Evolutionary conservation across 2,888 invertebrate genomes (phyloP).

Genomic region (Mechanitis mazaeus): DNA sequence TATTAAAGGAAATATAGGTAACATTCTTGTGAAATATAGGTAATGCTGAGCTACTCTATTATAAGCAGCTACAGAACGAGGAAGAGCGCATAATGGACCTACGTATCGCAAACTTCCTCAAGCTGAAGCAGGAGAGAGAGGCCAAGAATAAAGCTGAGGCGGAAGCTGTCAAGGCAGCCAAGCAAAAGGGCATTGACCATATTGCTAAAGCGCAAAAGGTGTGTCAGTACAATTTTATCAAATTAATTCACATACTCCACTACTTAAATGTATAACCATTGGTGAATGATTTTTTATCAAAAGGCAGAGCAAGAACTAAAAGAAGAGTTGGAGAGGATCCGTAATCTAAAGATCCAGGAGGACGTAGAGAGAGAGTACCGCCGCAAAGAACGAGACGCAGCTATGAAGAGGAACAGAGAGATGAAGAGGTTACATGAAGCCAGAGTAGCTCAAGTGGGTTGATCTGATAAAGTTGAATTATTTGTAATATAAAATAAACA

Average conservation of each 20-base stretch:
- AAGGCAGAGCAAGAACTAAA: constrained; percentile 71
- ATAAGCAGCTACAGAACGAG: constrained; percentile 79
- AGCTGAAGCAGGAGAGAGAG: constrained; percentile 78
- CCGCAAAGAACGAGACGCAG: constrained; percentile 78
- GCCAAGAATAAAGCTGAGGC: constrained; percentile 72
- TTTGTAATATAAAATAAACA: background rate
- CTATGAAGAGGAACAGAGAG: constrained; percentile 73
- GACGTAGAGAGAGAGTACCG: constrained; percentile 84
- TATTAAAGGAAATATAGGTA: too few relatives aligned
- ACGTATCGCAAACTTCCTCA: constrained; percentile 80
- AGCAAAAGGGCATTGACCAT: constrained; percentile 79
- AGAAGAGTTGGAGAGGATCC: constrained; percentile 68
- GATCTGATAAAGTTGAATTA: background rate
- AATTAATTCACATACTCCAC: background rate
- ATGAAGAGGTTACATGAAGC: constrained; percentile 69
- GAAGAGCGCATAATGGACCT: constrained; percentile 80
- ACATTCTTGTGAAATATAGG: constrained; percentile 40
- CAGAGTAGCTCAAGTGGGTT: constrained; percentile 72
- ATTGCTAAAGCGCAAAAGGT: constrained; percentile 75
- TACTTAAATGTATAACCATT: too few relatives aligned
- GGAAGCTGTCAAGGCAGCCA: constrained; percentile 72
- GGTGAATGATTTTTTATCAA: background rate
- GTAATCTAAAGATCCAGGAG: constrained; percentile 70
- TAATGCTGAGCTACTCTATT: constrained; percentile 78
- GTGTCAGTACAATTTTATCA: background rate